phyloP scores from a whole-genome alignment of 2,888 invertebrate species.

The Orthonychiurus folsomi region DNA sequence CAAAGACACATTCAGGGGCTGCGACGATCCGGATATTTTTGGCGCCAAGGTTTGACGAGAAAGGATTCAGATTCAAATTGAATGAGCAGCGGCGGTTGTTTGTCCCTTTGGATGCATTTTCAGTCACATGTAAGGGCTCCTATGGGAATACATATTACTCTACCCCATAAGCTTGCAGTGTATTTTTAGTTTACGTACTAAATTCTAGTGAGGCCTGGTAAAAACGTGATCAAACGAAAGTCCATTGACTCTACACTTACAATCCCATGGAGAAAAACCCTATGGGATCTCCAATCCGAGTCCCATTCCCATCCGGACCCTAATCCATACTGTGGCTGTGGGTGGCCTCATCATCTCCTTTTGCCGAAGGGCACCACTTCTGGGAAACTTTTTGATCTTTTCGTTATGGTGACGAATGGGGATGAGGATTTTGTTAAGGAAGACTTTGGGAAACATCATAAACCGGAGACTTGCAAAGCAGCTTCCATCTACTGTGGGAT shows the following conservation, averaged over 20 bases:
- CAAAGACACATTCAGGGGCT: too few relatives aligned
- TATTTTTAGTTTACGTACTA: too few relatives aligned
- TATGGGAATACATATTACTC: too few relatives aligned
- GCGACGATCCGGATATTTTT: constrained; percentile 40
- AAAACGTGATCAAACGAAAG: constrained; percentile 51
- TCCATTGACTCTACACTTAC: constrained; percentile 70
- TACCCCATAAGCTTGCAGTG: too few relatives aligned
- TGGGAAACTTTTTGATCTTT: constrained; percentile 45
- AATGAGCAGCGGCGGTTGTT: constrained; percentile 41
- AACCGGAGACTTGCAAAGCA: background rate
- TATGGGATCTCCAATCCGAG: constrained; percentile 56
- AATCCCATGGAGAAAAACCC: constrained; percentile 70
- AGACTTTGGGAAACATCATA: background rate
- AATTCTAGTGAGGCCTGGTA: constrained; percentile 51
- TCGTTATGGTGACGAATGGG: constrained; percentile 29
- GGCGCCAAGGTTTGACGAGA: constrained; percentile 41
- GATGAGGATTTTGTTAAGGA: constrained; percentile 21
- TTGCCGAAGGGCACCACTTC: constrained; percentile 60
- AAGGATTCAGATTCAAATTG: constrained; percentile 34
- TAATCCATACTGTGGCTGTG: constrained; percentile 60
- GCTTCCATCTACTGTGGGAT: constrained; percentile 8
- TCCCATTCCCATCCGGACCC: constrained; percentile 42
- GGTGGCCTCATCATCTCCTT: constrained; percentile 77
- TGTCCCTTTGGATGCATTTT: constrained; percentile 42
- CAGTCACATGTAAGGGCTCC: constrained; percentile 32